phyloP scores from a whole-genome alignment of 2,797 vertebrate species.

The Gadopsis bispinosus region DNA sequence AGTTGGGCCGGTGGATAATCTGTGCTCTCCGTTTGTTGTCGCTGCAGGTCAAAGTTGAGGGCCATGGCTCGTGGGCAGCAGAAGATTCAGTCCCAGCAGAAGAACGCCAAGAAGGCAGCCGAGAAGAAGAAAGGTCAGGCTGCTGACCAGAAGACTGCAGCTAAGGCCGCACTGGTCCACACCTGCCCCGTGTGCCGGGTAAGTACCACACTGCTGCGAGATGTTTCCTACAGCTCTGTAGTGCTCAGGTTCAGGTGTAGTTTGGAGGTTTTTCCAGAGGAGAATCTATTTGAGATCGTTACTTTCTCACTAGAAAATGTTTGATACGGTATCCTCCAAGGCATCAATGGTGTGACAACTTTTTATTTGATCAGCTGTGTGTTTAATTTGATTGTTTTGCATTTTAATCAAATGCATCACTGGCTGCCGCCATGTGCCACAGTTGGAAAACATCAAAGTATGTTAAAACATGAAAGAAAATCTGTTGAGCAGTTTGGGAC shows the following conservation, averaged over 20 bases:
- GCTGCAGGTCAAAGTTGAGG: conserved; percentile 68
- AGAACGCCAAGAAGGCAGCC: conserved; percentile 89
- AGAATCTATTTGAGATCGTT: background rate
- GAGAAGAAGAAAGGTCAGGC: conserved; percentile 88
- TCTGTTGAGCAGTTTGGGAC: background rate
- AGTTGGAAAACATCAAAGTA: background rate
- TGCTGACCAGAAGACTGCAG: conserved; percentile 88
- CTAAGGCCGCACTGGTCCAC: conserved; percentile 87
- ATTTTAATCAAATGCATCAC: background rate
- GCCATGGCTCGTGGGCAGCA: conserved; percentile 91
- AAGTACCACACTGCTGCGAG: conserved; percentile 14
- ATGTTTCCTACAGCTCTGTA: background rate
- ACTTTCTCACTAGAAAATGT: background rate
- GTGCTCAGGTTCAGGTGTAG: background rate
- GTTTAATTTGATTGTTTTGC: background rate
- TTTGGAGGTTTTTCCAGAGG: background rate
- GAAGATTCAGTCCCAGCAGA: conserved; percentile 91
- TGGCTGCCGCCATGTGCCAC: background rate
- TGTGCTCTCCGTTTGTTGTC: background rate
- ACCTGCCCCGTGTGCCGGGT: conserved; percentile 89
- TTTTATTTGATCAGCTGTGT: background rate
- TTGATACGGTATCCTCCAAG: background rate
- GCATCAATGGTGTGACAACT: background rate
- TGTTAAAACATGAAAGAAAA: background rate
- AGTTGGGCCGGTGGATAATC: background rate